phyloP scores from a whole-genome alignment of 2,888 invertebrate species.

The Sarcophaga variegata region DNA sequence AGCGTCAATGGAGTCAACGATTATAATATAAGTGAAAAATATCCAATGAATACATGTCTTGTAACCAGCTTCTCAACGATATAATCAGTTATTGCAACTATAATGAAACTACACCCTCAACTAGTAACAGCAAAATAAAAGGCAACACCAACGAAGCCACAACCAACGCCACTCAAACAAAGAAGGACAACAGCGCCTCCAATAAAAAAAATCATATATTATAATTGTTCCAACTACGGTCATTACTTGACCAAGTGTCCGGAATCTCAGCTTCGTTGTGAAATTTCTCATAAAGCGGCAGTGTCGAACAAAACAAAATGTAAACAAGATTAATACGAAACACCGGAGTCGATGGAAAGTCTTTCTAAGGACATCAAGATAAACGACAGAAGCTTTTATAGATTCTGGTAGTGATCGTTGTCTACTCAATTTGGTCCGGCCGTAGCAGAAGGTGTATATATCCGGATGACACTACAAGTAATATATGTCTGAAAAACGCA shows the following conservation, averaged over 20 bases:
- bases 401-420: slow-evolving; percentile 40
- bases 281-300: slow-evolving; percentile 18
- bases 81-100: background rate
- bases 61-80: slow-evolving; percentile 30
- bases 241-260: slow-evolving; percentile 7
- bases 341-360: background rate
- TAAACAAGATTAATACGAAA: slow-evolving; percentile 39
- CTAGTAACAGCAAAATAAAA: background rate
- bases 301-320: slow-evolving; percentile 24
- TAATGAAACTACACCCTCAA: slow-evolving; percentile 27
- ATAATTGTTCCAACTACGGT: slow-evolving; percentile 31
- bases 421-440: background rate
- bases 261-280: slow-evolving; percentile 25
- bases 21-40: slow-evolving; percentile 44
- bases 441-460: slow-evolving; percentile 34
- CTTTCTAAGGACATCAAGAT: slow-evolving; percentile 24
- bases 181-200: background rate
- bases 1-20: slow-evolving; percentile 60
- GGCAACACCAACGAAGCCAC: slow-evolving; percentile 7
- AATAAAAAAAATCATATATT: slow-evolving; percentile 41
- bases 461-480: slow-evolving; percentile 41
- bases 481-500: background rate
- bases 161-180: background rate
- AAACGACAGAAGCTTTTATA: slow-evolving; percentile 36
- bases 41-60: slow-evolving; percentile 19